Conservation (phyloP, 2,113 vertebrate species). For the Polypterus senegalus region DNA sequence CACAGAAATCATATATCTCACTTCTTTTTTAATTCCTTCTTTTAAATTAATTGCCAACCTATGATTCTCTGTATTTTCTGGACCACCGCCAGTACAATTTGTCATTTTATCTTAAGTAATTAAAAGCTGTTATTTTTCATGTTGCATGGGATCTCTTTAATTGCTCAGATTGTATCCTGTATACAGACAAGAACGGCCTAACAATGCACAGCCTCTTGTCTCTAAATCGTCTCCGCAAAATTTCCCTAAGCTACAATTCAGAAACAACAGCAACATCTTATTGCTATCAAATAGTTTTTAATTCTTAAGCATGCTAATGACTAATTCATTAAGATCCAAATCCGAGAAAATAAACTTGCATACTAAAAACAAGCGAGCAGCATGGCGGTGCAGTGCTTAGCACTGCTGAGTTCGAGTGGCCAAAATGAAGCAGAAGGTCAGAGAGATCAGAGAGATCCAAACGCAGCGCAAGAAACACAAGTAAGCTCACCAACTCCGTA, state of each 20-base stretch:
- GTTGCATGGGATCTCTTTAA: slow-evolving; percentile 32
- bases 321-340: not conserved
- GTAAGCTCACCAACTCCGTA: too few species aligned
- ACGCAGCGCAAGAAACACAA: too few species aligned
- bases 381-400: too few species aligned
- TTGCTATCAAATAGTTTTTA: too few species aligned
- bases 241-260: too few species aligned
- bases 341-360: not conserved
- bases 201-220: not conserved
- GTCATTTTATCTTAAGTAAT: slow-evolving; percentile 38
- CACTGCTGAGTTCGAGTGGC: too few species aligned
- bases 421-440: too few species aligned
- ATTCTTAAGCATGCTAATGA: too few species aligned
- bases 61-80: slow-evolving; percentile 27
- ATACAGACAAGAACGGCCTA: not conserved
- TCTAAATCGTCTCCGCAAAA: too few species aligned
- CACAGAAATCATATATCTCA: slow-evolving; percentile 8
- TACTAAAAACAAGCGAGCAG: too few species aligned
- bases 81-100: slow-evolving; percentile 31
- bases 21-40: slow-evolving; percentile 6
- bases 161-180: slow-evolving; percentile 19
- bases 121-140: slow-evolving; percentile 32
- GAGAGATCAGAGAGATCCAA: too few species aligned
- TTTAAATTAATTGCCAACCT: slow-evolving; percentile 31
- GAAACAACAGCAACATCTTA: too few species aligned